Base-by-base conservation (phyloP, 1,140 invertebrate species). In the Rhysida immarginata region DNA sequence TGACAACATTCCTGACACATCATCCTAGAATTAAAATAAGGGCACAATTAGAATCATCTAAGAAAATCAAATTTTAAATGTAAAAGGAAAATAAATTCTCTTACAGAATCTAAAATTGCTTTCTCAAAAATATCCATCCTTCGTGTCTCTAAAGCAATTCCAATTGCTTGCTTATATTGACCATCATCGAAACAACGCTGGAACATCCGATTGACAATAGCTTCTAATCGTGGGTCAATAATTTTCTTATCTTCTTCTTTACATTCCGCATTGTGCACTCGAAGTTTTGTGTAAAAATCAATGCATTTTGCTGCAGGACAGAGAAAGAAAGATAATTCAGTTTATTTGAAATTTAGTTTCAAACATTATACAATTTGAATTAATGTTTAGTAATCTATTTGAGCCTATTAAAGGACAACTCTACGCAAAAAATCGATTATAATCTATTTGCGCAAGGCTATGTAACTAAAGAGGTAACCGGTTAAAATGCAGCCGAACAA, bases 131-230 rank as follows among this genome's bases (percentile, higher is more conserved):
- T 85, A 71, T 98, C 95, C 87, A 97, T 94, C 50, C 95, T 77
- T 55, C 90, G 77, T 0, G 93, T 96, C 74, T 99, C 95, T 29
- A 98, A 71, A 11, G 93, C 89, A 64, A 99, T 81, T 0, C 94
- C 95, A 25, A 97, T 73, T 14, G 87, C 90, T 68, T 98, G 93
- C 52, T 89, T 82, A 68, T 84, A 96, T 66, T 97, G 91, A 54
- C 84, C 84, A 70, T 96, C 91, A 58, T 91, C 87, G 42, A 98
- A 76, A 66, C 95, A 98, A 59, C 92, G 75, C 62, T 94, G 84
- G 68, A 99, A 96, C 89, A 99, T 97, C 48, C 90, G 78, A 69
- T 98, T 89, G 0, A 99, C 93, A 62, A 99, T 94, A 1, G 81
- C 83, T 69, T 96, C 91, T 53, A 99, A 71, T 45, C 92, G 78